These are phyloP conservation scores for Nezara viridula DNA, from an alignment of 2,888 invertebrate species.

Conservation along the genomic window DNA sequence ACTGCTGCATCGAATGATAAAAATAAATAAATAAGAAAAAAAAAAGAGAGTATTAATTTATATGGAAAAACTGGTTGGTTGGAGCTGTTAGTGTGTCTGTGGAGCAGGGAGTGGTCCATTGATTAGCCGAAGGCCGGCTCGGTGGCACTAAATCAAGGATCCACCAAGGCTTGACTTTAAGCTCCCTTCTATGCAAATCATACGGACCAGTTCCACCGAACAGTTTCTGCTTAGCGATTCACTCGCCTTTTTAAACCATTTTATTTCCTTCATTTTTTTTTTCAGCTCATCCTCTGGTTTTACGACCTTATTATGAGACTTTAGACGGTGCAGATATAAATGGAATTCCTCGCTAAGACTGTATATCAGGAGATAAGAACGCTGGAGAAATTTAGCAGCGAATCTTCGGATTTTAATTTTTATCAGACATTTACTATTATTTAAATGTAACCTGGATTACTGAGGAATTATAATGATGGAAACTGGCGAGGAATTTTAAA, in stretches of 20 bases:
- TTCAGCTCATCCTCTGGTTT: slow-evolving; percentile 71
- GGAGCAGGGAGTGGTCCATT: slow-evolving; percentile 56
- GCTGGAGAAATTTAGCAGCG: background rate
- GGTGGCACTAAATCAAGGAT: slow-evolving; percentile 53
- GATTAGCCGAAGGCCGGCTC: slow-evolving; percentile 34
- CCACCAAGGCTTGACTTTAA: slow-evolving; percentile 55
- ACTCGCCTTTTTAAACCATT: slow-evolving; percentile 73
- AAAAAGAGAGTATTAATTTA: slow-evolving; percentile 55
- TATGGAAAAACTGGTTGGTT: slow-evolving; percentile 48
- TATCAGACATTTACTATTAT: slow-evolving; percentile 1
- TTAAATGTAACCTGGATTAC: background rate
- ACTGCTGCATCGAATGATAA: slow-evolving; percentile 22
- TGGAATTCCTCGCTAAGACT: slow-evolving; percentile 23
- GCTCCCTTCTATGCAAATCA: slow-evolving; percentile 54
- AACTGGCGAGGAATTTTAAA: background rate
- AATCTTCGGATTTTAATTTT: slow-evolving; percentile 23
- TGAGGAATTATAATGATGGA: background rate
- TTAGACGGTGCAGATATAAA: background rate
- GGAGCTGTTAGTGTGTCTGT: slow-evolving; percentile 49
- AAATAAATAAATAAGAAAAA: slow-evolving; percentile 51
- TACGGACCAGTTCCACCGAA: slow-evolving; percentile 49
- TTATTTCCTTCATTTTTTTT: slow-evolving; percentile 70
- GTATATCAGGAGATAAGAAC: slow-evolving; percentile 16
- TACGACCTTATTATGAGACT: slow-evolving; percentile 38
- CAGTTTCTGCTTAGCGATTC: slow-evolving; percentile 48